A percentile compares a stretch with the other conserved stretches of the same genome.
These are phyloP conservation scores for Hanleya hanleyi DNA, from an alignment of 2,888 invertebrate species.

Conservation along the genomic window DNA sequence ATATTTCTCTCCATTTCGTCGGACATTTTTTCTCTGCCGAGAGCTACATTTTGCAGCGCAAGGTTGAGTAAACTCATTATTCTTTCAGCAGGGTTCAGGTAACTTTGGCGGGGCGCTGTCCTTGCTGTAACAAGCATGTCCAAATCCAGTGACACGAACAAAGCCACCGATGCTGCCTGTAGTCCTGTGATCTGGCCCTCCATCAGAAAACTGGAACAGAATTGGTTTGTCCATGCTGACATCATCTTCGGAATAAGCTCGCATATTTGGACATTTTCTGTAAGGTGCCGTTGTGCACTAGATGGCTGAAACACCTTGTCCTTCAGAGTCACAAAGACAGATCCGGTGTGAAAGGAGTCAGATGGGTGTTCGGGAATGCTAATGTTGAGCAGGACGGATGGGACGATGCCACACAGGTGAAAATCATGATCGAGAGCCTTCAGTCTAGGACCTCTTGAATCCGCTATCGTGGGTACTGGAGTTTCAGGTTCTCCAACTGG, in stretches of 20 bases:
- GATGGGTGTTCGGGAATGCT: conserved; percentile 21
- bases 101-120: conserved; percentile 35
- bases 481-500: conserved; percentile 26
- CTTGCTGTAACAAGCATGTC: conserved; percentile 29
- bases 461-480: conserved; percentile 20
- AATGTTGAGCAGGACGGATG: conserved; percentile 30
- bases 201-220: conserved; percentile 30
- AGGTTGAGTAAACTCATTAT: conserved; percentile 33
- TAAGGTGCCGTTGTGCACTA: conserved; percentile 29
- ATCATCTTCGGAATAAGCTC: conserved; percentile 24
- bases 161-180: conserved; percentile 20
- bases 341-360: conserved; percentile 30
- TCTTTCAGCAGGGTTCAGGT: conserved; percentile 34
- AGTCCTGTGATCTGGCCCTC: conserved; percentile 35
- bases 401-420: conserved; percentile 27
- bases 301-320: conserved; percentile 38
- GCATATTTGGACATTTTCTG: conserved; percentile 24
- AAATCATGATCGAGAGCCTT: conserved; percentile 37
- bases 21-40: conserved; percentile 21
- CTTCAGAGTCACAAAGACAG: conserved; percentile 29
- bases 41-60: conserved; percentile 31
- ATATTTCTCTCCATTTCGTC: conserved; percentile 18
- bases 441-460: conserved; percentile 1
- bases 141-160: conserved; percentile 33
- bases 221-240: conserved; percentile 17